Percentiles rank a stretch among this genome's conserved stretches.
Evolutionary conservation across 2,113 vertebrate species (phyloP).

Genomic region (Stigmatopora argus): DNA sequence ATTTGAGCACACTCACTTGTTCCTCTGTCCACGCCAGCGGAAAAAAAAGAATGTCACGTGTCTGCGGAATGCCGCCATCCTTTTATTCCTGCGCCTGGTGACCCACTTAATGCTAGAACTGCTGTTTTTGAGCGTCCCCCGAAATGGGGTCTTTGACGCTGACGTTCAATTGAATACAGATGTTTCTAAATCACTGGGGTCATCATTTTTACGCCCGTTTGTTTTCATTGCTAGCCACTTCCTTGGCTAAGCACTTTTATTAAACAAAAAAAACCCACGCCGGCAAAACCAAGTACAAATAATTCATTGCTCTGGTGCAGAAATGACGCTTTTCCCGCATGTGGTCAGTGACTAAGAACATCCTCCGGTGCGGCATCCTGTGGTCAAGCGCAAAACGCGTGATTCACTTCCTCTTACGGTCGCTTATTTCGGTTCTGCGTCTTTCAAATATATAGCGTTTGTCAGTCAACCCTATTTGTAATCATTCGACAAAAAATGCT

Average conservation of each 20-base stretch:
- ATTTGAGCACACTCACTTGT: slow-evolving; percentile 69
- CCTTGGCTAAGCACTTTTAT: slow-evolving; percentile 40
- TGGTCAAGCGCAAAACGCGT: slow-evolving; percentile 2
- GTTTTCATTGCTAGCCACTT: slow-evolving; percentile 55
- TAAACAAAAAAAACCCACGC: slow-evolving; percentile 25
- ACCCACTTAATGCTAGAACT: neutral
- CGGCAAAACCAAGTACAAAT: slow-evolving; percentile 30
- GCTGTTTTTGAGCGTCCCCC: neutral
- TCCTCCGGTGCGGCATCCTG: slow-evolving; percentile 19
- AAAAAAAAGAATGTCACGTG: slow-evolving; percentile 67
- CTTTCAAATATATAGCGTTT: too few species aligned
- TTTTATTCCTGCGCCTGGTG: slow-evolving; percentile 18
- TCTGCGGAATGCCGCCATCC: slow-evolving; percentile 47
- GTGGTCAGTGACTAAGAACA: slow-evolving; percentile 62
- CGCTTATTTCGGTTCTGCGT: neutral
- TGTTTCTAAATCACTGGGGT: slow-evolving; percentile 33
- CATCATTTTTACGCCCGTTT: slow-evolving; percentile 35
- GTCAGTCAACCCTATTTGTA: neutral
- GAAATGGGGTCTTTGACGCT: slow-evolving; percentile 46
- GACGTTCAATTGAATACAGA: slow-evolving; percentile 46
- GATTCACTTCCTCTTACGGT: slow-evolving; percentile 1
- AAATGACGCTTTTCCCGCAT: slow-evolving; percentile 14
- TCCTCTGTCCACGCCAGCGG: slow-evolving; percentile 70
- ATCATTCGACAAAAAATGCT: neutral
- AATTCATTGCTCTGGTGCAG: slow-evolving; percentile 4